phyloP scores from a whole-genome alignment of 2,888 invertebrate genomes.

The Galerucella pusilla region DNA sequence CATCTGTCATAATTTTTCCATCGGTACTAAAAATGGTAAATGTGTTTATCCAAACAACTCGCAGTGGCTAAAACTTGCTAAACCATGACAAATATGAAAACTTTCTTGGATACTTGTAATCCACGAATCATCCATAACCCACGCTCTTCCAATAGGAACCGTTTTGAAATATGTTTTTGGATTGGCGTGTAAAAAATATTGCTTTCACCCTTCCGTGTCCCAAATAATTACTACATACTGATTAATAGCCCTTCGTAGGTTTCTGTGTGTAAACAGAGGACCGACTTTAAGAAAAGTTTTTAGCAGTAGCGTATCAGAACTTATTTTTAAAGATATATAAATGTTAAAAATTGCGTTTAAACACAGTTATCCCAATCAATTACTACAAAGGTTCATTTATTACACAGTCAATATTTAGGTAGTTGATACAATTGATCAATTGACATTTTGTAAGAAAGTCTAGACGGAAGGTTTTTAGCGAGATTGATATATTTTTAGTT shows the following conservation, averaged over 20 bases:
- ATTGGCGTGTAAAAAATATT: conserved; percentile 18
- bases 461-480: no score
- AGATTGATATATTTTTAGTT: no score
- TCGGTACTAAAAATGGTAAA: background rate
- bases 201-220: background rate
- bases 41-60: background rate
- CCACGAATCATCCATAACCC: conserved; percentile 9
- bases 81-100: conserved; percentile 22
- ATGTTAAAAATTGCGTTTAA: no score
- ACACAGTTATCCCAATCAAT: no score
- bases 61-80: background rate
- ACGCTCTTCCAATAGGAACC: conserved; percentile 6
- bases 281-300: background rate
- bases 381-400: no score
- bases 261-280: conserved; percentile 11
- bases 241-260: conserved; percentile 20
- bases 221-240: conserved; percentile 26
- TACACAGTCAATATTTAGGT: no score
- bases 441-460: no score
- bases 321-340: background rate
- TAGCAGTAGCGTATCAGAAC: background rate
- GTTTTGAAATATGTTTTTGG: conserved; percentile 18
- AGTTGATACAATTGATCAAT: no score
- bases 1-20: background rate
- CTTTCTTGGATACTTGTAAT: conserved; percentile 1